A percentile compares a stretch with the other conserved stretches of the same genome.
Conservation (phyloP, 2,888 invertebrate genomes). For the Aelia acuminata region DNA sequence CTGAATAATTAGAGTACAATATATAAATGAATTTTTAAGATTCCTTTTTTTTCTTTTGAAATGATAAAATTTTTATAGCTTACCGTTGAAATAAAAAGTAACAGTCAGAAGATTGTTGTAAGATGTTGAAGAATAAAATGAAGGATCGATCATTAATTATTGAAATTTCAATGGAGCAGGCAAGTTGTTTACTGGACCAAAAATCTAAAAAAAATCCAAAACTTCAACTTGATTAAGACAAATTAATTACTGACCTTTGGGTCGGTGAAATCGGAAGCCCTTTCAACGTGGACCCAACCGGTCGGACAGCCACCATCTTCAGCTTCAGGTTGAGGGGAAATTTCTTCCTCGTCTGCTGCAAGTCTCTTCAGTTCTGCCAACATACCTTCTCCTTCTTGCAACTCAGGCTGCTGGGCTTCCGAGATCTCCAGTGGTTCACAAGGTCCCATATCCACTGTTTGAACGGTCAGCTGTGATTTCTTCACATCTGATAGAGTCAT, state of each 20-base stretch:
- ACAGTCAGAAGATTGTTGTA: no score
- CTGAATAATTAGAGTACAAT: no score
- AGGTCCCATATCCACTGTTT: slow-evolving; percentile 33
- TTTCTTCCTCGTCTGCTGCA: slow-evolving; percentile 65
- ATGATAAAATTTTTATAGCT: no score
- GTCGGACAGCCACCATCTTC: slow-evolving; percentile 80
- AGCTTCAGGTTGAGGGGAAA: slow-evolving; percentile 50
- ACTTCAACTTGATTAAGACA: not conserved
- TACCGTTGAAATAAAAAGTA: no score
- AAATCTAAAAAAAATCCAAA: not conserved
- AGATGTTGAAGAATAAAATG: no score
- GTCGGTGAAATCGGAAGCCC: slow-evolving; percentile 83
- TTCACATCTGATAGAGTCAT: slow-evolving; percentile 14
- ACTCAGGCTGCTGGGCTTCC: not conserved
- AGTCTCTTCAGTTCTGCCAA: slow-evolving; percentile 81
- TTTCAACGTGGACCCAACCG: slow-evolving; percentile 85
- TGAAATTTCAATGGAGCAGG: not conserved
- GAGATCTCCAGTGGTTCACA: not conserved
- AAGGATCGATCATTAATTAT: not conserved
- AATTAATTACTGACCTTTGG: slow-evolving; percentile 75
- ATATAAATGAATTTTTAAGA: no score
- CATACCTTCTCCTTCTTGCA: slow-evolving; percentile 52
- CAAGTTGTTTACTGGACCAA: not conserved
- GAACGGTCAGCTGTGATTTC: slow-evolving; percentile 15
- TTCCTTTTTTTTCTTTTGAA: no score